Percentiles rank a stretch among this genome's conserved stretches.
phyloP scores from a whole-genome alignment of 2,888 invertebrate genomes.

The Dastarcus helophoroides region DNA sequence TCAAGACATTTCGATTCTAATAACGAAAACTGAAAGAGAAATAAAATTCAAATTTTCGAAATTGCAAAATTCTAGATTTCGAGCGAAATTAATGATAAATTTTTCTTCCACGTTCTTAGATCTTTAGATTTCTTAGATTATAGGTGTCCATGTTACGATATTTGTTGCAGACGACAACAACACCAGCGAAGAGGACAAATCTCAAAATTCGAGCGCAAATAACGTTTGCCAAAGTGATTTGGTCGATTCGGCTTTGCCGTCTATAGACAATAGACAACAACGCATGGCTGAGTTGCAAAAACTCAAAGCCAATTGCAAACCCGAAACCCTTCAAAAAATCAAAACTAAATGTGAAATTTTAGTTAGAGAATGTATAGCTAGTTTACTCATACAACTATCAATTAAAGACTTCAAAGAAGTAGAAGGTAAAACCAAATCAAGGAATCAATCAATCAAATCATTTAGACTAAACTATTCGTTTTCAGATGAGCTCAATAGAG shows the following conservation, averaged over 20 bases:
- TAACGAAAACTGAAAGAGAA: too few species aligned
- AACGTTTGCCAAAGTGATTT: constrained; percentile 49
- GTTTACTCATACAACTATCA: constrained; percentile 66
- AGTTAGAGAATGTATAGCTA: constrained; percentile 73
- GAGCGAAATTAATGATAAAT: too few species aligned
- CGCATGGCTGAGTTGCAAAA: constrained; percentile 57
- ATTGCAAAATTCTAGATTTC: too few species aligned
- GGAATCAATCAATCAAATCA: neutral
- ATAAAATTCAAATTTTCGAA: too few species aligned
- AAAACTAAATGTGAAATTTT: constrained; percentile 48
- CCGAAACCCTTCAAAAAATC: constrained; percentile 63
- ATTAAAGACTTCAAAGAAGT: constrained; percentile 76
- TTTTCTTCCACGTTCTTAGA: too few species aligned
- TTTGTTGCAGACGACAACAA: constrained; percentile 10
- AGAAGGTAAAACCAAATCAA: constrained; percentile 49
- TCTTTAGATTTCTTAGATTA: too few species aligned
- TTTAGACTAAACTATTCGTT: constrained; percentile 9
- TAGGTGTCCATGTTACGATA: too few species aligned
- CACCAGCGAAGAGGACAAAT: constrained; percentile 27
- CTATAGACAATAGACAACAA: constrained; percentile 54
- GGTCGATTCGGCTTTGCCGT: constrained; percentile 59
- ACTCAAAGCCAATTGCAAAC: constrained; percentile 68
- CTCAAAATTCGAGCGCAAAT: constrained; percentile 28
- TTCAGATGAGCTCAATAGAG: constrained; percentile 76
- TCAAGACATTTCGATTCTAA: too few species aligned